A percentile compares a stretch with the other conserved stretches of the same genome.
Evolutionary conservation across 1,140 invertebrate genomes (phyloP).

Genomic region (Bilobella aurantiaca): DNA sequence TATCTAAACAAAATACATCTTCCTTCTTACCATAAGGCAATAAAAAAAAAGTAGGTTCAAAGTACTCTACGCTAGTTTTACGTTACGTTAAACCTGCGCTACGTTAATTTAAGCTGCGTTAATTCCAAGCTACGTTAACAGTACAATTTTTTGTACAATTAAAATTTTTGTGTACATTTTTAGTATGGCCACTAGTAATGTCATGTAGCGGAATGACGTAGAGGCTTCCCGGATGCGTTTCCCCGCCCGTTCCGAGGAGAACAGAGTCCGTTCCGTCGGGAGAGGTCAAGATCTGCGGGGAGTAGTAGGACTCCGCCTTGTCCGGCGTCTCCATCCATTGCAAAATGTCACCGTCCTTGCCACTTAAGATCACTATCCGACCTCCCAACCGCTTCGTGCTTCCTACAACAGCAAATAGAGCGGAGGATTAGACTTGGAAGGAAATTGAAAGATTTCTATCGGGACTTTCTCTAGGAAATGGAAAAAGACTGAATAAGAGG

Average conservation of each 20-base stretch:
- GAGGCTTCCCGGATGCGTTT: constrained; percentile 58
- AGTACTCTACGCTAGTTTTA: no score
- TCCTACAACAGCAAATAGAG: constrained; percentile 23
- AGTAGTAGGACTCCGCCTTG: constrained; percentile 54
- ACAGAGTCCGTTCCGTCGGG: constrained; percentile 50
- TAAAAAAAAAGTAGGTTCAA: no score
- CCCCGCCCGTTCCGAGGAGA: constrained; percentile 62
- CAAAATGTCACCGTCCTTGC: constrained; percentile 55
- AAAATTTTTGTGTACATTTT: constrained; percentile 40
- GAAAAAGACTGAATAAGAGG: background rate
- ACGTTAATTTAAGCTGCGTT: no score
- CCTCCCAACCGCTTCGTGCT: constrained; percentile 42
- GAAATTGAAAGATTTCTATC: background rate
- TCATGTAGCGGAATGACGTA: constrained; percentile 51
- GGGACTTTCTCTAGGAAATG: background rate
- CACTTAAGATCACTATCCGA: constrained; percentile 58
- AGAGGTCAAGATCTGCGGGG: constrained; percentile 52
- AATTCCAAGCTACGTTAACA: no score
- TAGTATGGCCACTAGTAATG: constrained; percentile 46
- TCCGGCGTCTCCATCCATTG: constrained; percentile 52
- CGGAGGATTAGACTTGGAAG: background rate
- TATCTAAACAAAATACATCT: no score
- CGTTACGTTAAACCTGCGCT: no score
- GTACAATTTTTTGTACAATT: background rate
- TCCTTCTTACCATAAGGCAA: no score